These are phyloP conservation scores for Heptranchias perlo DNA, from an alignment of 2,113 vertebrate genomes.

Conservation along the genomic window DNA sequence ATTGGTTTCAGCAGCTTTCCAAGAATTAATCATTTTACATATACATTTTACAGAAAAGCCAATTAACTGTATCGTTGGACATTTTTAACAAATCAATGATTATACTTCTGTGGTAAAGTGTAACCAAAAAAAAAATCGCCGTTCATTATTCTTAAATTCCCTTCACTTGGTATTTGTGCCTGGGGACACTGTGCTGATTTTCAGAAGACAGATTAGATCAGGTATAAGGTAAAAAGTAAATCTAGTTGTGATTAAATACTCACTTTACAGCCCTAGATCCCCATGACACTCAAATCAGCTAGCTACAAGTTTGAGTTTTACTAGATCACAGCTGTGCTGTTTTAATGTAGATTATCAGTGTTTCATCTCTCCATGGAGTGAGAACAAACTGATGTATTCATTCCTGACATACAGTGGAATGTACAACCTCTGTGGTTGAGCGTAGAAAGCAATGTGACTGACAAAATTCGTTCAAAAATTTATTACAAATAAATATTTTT, in stretches of 20 bases:
- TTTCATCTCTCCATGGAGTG: neutral
- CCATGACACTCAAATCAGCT: neutral
- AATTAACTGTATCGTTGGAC: neutral
- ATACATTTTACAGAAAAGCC: neutral
- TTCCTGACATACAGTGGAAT: neutral
- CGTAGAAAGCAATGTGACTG: neutral
- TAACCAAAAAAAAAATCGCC: neutral
- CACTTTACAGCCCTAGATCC: neutral
- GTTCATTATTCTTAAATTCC: neutral
- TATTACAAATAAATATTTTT: neutral
- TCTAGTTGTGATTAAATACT: slow-evolving; percentile 8
- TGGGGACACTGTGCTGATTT: neutral
- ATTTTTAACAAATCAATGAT: neutral
- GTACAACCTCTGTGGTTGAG: neutral
- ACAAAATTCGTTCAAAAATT: neutral
- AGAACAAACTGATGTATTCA: neutral
- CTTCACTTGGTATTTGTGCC: neutral
- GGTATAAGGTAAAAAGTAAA: neutral
- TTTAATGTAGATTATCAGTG: neutral
- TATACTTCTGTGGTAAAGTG: neutral
- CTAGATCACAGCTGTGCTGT: slow-evolving; percentile 3
- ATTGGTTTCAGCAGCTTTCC: neutral
- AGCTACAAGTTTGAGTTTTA: neutral
- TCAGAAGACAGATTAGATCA: neutral
- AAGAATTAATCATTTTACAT: neutral